These are phyloP conservation scores for Nasonia giraulti DNA, from an alignment of 1,140 invertebrate genomes.

Conservation along the genomic window DNA sequence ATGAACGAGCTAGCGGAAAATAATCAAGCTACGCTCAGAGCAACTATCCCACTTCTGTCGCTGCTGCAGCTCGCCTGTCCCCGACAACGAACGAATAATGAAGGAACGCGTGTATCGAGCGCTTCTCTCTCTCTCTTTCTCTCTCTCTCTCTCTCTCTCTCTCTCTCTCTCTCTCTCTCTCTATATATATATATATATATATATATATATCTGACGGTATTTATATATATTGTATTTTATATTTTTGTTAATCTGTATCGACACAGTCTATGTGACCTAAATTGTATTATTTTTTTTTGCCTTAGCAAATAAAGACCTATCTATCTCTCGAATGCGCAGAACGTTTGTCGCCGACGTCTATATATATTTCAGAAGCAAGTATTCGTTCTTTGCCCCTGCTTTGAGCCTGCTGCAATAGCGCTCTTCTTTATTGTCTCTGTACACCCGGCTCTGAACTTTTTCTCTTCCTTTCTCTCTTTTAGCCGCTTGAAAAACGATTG, in stretches of 20 bases:
- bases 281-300: too few species aligned
- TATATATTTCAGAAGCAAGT: constrained; percentile 19
- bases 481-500: neutral
- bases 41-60: constrained; percentile 63
- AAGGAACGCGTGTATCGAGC: constrained; percentile 41
- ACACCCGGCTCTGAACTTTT: neutral
- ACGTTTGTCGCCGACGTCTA: constrained; percentile 12
- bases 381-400: constrained; percentile 10
- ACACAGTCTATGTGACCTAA: too few species aligned
- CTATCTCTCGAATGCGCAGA: constrained; percentile 44
- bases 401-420: neutral
- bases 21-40: constrained; percentile 74
- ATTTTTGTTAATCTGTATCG: too few species aligned
- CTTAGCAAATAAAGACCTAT: too few species aligned
- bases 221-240: too few species aligned
- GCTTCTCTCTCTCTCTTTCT: constrained; percentile 35
- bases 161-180: constrained; percentile 40
- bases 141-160: constrained; percentile 55
- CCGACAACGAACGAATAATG: constrained; percentile 32
- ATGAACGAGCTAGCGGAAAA: constrained; percentile 75
- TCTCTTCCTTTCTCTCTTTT: neutral
- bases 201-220: too few species aligned
- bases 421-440: constrained; percentile 21
- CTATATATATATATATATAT: constrained; percentile 55
- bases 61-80: constrained; percentile 57